These are phyloP conservation scores for Lacanobia wlatinum DNA, from an alignment of 2,888 invertebrate genomes.

Conservation along the genomic window DNA sequence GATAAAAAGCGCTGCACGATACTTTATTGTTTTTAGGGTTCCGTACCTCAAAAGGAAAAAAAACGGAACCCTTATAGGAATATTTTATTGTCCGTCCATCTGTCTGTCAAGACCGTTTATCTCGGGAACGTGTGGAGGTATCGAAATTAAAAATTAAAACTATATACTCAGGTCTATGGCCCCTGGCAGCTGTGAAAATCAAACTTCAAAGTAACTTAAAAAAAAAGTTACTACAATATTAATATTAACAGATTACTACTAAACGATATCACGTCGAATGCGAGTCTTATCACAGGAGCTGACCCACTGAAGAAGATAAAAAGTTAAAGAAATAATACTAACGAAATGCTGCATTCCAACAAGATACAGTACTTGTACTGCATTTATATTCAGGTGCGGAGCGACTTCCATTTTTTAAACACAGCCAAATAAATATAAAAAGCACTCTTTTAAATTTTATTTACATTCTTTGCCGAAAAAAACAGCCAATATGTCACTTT, in stretches of 20 bases:
- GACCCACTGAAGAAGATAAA: neutral
- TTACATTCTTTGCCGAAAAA: slow-evolving; percentile 37
- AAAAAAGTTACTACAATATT: no score
- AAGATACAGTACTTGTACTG: slow-evolving; percentile 82
- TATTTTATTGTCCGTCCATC: no score
- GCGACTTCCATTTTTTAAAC: slow-evolving; percentile 60
- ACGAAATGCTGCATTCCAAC: slow-evolving; percentile 84
- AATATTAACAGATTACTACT: slow-evolving; percentile 34
- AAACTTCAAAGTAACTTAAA: no score
- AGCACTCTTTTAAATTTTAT: slow-evolving; percentile 20
- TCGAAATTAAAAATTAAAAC: no score
- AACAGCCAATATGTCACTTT: slow-evolving; percentile 76
- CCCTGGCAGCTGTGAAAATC: no score
- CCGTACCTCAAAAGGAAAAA: no score
- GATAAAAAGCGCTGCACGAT: neutral
- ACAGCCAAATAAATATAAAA: slow-evolving; percentile 11
- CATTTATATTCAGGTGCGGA: slow-evolving; percentile 73
- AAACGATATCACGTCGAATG: slow-evolving; percentile 1
- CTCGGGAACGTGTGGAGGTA: no score
- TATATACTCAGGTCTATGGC: no score
- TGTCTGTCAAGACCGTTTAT: no score
- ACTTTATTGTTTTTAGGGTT: neutral
- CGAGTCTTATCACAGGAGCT: slow-evolving; percentile 13
- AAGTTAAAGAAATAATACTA: slow-evolving; percentile 71
- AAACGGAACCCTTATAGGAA: no score